Conservation (phyloP, 2,797 vertebrate genomes). For the Fistularia tabacaria region DNA sequence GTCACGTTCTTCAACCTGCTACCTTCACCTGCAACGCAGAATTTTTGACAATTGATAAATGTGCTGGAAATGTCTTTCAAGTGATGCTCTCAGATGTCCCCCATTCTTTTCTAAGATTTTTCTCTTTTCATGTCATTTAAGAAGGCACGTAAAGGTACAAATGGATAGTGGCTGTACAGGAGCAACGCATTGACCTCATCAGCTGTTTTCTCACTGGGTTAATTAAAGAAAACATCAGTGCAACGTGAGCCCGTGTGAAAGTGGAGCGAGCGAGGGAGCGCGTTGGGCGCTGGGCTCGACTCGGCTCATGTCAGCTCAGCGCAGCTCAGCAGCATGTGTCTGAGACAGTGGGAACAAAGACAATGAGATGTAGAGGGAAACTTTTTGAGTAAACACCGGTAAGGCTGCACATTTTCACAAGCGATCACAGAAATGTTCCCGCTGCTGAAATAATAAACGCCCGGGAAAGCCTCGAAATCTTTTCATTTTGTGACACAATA, state of each 20-base stretch:
- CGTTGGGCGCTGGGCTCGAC: constrained; percentile 60
- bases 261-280: constrained; percentile 60
- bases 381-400: constrained; percentile 29
- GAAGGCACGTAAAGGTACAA: constrained; percentile 64
- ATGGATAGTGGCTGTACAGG: constrained; percentile 61
- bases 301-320: constrained; percentile 69
- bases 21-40: constrained; percentile 58
- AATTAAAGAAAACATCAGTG: constrained; percentile 82
- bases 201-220: constrained; percentile 79
- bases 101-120: constrained; percentile 17
- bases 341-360: constrained; percentile 69
- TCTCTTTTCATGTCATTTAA: constrained; percentile 29
- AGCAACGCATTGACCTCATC: constrained; percentile 74
- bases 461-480: neutral
- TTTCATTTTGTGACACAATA: neutral
- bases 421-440: constrained; percentile 39
- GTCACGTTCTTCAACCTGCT: constrained; percentile 61
- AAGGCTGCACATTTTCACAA: constrained; percentile 35
- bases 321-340: constrained; percentile 66
- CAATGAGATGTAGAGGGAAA: constrained; percentile 35
- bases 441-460: no score
- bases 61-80: constrained; percentile 56
- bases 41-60: constrained; percentile 48
- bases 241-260: constrained; percentile 77
- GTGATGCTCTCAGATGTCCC: constrained; percentile 32